These are phyloP conservation scores for Petrocephalus schoutedeni DNA, from an alignment of 2,797 vertebrate genomes.

Conservation along the genomic window DNA sequence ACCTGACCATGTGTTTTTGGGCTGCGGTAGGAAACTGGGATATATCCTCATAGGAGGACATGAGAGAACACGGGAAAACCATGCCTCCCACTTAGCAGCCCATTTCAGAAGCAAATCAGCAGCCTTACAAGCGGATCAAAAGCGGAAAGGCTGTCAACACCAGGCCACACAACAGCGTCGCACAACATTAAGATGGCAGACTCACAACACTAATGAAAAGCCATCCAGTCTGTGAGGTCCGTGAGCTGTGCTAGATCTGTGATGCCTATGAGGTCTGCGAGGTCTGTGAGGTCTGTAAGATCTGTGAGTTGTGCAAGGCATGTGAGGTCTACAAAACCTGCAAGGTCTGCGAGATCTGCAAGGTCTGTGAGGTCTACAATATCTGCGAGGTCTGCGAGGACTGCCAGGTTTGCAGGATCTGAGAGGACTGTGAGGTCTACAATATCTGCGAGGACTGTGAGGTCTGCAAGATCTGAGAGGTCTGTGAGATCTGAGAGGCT, in stretches of 20 bases:
- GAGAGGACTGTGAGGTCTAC: too few species aligned
- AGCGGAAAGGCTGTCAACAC: background rate
- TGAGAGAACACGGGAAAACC: background rate
- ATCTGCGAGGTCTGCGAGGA: too few species aligned
- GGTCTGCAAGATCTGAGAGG: too few species aligned
- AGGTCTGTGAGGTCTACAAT: too few species aligned
- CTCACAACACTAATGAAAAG: background rate
- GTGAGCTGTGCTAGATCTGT: background rate
- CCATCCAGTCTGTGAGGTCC: background rate
- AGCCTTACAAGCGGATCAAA: background rate
- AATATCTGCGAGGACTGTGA: too few species aligned
- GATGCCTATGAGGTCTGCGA: background rate
- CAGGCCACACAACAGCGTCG: background rate
- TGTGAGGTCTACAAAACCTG: background rate
- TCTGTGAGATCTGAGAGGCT: background rate
- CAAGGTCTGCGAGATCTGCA: too few species aligned
- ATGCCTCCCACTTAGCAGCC: background rate
- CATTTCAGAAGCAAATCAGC: background rate
- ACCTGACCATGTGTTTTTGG: background rate
- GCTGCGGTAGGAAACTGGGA: background rate
- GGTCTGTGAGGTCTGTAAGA: background rate
- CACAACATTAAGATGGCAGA: background rate
- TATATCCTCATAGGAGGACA: background rate
- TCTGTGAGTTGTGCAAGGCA: background rate
- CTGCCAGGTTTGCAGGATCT: too few species aligned